A percentile compares a stretch with the other conserved stretches of the same genome.
These are phyloP conservation scores for Colostygia pectinataria DNA, from an alignment of 2,888 invertebrate genomes.

Conservation along the genomic window DNA sequence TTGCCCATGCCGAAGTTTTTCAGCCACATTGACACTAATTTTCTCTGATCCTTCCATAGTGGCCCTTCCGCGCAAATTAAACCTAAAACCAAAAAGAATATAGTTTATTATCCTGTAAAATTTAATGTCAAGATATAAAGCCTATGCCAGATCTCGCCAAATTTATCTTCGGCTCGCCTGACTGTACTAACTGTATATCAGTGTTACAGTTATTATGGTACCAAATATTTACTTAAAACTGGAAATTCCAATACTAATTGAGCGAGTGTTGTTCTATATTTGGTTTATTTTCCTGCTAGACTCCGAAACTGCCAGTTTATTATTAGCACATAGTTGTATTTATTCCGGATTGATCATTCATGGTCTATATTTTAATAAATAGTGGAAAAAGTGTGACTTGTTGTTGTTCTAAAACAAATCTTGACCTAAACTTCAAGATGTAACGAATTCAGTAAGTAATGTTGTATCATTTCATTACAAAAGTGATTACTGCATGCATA, in stretches of 20 bases:
- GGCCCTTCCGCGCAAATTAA: conserved; percentile 92
- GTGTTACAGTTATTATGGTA: too few species aligned
- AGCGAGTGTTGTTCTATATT: background rate
- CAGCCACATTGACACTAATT: conserved; percentile 87
- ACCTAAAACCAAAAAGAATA: conserved; percentile 78
- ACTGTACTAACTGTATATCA: too few species aligned
- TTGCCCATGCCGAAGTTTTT: conserved; percentile 89
- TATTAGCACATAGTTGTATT: conserved; percentile 1
- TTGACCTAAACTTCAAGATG: too few species aligned
- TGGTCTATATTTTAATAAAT: background rate
- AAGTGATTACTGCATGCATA: too few species aligned
- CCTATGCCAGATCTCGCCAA: too few species aligned
- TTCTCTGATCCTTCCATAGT: conserved; percentile 92
- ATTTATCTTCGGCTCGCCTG: too few species aligned
- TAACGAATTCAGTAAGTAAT: too few species aligned
- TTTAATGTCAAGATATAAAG: too few species aligned
- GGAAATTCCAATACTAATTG: conserved; percentile 7
- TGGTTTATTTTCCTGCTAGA: conserved; percentile 15
- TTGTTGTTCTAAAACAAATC: too few species aligned
- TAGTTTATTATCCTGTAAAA: background rate
- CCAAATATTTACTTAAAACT: too few species aligned
- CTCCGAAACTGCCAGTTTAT: background rate
- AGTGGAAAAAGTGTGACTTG: background rate
- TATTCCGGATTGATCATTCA: background rate
- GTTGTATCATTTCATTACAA: too few species aligned